These are phyloP conservation scores for Bombus cullumanus DNA, from an alignment of 1,140 invertebrate species.

Conservation along the genomic window DNA sequence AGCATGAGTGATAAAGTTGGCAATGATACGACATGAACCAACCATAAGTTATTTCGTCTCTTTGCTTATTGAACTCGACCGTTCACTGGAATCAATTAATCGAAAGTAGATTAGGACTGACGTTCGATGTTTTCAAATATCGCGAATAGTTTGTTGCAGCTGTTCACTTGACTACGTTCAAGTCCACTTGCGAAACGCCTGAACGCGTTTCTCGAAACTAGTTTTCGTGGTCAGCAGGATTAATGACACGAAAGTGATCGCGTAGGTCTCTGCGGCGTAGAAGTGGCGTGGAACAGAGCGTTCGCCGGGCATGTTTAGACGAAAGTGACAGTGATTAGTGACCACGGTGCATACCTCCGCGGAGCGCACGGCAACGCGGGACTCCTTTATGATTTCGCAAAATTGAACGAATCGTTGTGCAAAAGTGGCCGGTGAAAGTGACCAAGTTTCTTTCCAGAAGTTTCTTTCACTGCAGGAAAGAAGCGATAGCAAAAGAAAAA, in stretches of 20 bases:
- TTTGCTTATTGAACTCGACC: too few species aligned
- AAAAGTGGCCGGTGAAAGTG: slow-evolving; percentile 48
- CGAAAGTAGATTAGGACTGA: not conserved
- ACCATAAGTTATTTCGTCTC: too few species aligned
- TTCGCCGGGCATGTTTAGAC: slow-evolving; percentile 15
- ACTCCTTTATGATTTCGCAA: slow-evolving; percentile 46
- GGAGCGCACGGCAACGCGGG: slow-evolving; percentile 2
- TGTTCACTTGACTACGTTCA: not conserved
- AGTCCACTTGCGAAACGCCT: slow-evolving; percentile 33
- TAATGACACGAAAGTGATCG: slow-evolving; percentile 44
- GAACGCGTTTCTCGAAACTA: slow-evolving; percentile 42
- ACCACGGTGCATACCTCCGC: slow-evolving; percentile 19
- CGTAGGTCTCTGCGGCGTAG: not conserved
- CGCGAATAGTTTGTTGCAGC: not conserved
- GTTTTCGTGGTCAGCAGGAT: slow-evolving; percentile 47
- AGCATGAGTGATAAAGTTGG: not conserved
- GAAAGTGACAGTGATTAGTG: slow-evolving; percentile 60
- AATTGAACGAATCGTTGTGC: slow-evolving; percentile 33
- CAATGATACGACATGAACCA: not conserved
- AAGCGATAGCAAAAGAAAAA: too few species aligned
- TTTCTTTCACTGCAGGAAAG: too few species aligned
- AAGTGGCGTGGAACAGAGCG: not conserved
- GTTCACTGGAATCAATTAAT: not conserved
- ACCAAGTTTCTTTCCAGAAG: not conserved
- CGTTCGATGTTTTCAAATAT: slow-evolving; percentile 9